Evolutionary conservation across 2,888 invertebrate species (phyloP).

Genomic region (Dynastes maya): DNA sequence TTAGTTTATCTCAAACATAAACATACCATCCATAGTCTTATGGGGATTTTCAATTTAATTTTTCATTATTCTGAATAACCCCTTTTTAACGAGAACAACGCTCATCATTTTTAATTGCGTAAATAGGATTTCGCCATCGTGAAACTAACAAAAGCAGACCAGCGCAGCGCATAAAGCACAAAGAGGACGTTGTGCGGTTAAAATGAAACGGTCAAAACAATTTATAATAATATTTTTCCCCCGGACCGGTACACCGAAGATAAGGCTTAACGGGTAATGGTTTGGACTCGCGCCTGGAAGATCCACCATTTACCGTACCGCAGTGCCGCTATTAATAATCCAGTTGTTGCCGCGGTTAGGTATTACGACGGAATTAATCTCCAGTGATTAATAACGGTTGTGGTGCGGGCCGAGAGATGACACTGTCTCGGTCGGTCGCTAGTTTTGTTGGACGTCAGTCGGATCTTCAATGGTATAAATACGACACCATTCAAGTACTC

Average conservation of each 20-base stretch:
- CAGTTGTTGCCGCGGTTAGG: slow-evolving; percentile 40
- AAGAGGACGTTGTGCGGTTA: neutral
- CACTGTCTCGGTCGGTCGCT: neutral
- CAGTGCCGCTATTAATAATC: slow-evolving; percentile 35
- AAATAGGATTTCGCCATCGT: too few relatives aligned
- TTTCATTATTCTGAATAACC: too few relatives aligned
- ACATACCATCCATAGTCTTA: too few relatives aligned
- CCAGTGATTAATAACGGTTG: slow-evolving; percentile 36
- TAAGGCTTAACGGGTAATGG: neutral
- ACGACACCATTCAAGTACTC: too few relatives aligned
- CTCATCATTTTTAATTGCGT: too few relatives aligned
- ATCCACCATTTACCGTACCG: neutral
- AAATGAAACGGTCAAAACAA: slow-evolving; percentile 8
- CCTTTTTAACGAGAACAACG: too few relatives aligned
- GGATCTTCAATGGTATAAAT: neutral
- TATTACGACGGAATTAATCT: slow-evolving; percentile 40
- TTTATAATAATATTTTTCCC: slow-evolving; percentile 20
- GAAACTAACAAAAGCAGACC: too few relatives aligned
- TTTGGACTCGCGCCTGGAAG: neutral
- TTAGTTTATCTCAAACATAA: too few relatives aligned
- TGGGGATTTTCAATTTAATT: too few relatives aligned
- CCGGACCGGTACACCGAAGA: neutral
- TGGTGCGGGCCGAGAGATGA: neutral
- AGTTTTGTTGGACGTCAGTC: neutral
- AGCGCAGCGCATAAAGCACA: neutral